Evolutionary conservation across 2,888 invertebrate genomes (phyloP).

Genomic region (Orgyia antiqua): DNA sequence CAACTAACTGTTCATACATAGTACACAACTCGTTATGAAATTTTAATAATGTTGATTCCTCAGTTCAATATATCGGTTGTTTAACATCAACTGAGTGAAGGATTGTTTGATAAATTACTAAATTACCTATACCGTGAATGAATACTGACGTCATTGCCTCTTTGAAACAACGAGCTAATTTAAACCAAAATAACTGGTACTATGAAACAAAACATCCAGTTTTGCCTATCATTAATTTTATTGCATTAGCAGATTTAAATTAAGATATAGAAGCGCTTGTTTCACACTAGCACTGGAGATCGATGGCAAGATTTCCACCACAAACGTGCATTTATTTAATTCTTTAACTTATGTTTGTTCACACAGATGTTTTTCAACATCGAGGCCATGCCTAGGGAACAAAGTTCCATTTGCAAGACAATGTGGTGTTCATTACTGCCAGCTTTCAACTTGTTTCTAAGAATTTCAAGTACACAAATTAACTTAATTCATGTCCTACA

Average conservation of each 20-base stretch:
- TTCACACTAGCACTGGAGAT: too few relatives aligned
- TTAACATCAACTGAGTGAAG: constrained; percentile 54
- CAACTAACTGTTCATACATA: not conserved
- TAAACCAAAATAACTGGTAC: too few relatives aligned
- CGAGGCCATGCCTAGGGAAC: too few relatives aligned
- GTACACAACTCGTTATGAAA: constrained; percentile 7
- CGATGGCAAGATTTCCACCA: too few relatives aligned
- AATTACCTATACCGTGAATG: constrained; percentile 32
- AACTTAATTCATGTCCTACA: constrained; percentile 23
- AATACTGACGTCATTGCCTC: constrained; percentile 31
- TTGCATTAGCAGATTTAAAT: too few relatives aligned
- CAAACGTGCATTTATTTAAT: too few relatives aligned
- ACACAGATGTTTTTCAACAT: too few relatives aligned
- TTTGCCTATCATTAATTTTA: too few relatives aligned
- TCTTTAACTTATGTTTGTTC: too few relatives aligned
- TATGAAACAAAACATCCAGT: too few relatives aligned
- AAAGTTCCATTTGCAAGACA: constrained; percentile 34
- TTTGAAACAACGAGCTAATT: too few relatives aligned
- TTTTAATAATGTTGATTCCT: constrained; percentile 17
- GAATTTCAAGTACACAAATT: constrained; percentile 19
- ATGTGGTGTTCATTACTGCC: constrained; percentile 29
- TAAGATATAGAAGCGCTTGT: too few relatives aligned
- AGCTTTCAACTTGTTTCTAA: constrained; percentile 29
- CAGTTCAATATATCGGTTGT: constrained; percentile 48
- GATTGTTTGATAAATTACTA: constrained; percentile 27